Conservation (phyloP, 2,888 invertebrate genomes). For the Horisme vitalbata region DNA sequence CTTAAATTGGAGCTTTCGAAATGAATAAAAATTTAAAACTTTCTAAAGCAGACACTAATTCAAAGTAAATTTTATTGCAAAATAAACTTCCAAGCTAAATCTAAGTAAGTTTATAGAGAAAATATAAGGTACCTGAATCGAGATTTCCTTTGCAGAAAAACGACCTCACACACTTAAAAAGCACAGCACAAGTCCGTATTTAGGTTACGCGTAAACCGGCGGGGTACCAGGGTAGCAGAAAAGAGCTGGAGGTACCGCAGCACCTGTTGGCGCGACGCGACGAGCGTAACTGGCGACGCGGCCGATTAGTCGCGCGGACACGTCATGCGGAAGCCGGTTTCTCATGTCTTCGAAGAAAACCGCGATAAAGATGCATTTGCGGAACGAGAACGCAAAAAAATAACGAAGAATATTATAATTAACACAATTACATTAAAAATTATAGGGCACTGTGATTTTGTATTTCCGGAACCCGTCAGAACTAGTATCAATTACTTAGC, state of each 20-base stretch:
- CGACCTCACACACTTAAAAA: slow-evolving; percentile 41
- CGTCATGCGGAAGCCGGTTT: slow-evolving; percentile 80
- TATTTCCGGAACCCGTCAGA: neutral
- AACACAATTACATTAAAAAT: slow-evolving; percentile 7
- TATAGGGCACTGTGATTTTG: neutral
- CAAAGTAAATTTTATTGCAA: slow-evolving; percentile 5
- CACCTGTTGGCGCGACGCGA: slow-evolving; percentile 77
- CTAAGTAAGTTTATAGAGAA: neutral
- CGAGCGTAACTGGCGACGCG: slow-evolving; percentile 72
- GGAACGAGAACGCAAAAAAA: slow-evolving; percentile 40
- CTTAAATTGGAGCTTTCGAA: no score
- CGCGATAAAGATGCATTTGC: slow-evolving; percentile 57
- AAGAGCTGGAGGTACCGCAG: slow-evolving; percentile 52
- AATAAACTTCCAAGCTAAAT: neutral
- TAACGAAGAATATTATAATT: neutral
- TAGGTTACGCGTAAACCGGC: slow-evolving; percentile 44
- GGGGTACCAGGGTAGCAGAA: slow-evolving; percentile 56
- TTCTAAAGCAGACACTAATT: neutral
- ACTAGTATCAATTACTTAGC: no score
- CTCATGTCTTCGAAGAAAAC: slow-evolving; percentile 66
- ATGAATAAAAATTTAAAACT: no score
- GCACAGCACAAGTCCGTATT: slow-evolving; percentile 51
- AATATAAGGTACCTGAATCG: slow-evolving; percentile 19
- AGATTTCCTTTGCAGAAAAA: slow-evolving; percentile 2
- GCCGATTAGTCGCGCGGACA: slow-evolving; percentile 70